These are phyloP conservation scores for Orycteropus afer DNA, from an alignment of 2,113 vertebrate species.

Conservation along the genomic window DNA sequence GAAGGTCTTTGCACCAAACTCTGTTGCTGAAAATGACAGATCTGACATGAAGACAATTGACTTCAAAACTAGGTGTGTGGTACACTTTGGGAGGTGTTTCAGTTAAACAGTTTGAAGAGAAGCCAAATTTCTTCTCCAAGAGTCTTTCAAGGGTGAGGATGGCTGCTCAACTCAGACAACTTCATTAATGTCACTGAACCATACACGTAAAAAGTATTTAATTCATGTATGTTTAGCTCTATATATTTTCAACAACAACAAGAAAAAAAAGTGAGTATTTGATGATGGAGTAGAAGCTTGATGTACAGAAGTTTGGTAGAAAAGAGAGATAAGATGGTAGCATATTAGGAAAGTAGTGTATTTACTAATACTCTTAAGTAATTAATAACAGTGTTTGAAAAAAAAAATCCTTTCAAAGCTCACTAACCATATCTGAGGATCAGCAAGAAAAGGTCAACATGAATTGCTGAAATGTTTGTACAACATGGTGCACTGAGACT, in stretches of 20 bases:
- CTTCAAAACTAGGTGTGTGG: neutral
- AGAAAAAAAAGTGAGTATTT: neutral
- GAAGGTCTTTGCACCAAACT: neutral
- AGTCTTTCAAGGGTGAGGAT: neutral
- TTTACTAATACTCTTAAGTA: neutral
- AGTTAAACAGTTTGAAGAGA: neutral
- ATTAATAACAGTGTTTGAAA: neutral
- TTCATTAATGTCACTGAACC: no score
- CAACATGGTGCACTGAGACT: constrained; percentile 13
- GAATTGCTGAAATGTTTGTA: constrained; percentile 24
- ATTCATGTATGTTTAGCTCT: no score
- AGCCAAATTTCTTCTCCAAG: neutral
- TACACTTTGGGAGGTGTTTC: neutral
- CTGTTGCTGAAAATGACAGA: neutral
- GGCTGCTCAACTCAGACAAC: no score
- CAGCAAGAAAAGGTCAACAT: constrained; percentile 36
- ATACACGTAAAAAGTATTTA: no score
- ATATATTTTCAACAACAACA: neutral
- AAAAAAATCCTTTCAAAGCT: constrained; percentile 29
- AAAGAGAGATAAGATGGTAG: neutral
- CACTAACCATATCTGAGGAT: neutral
- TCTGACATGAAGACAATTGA: neutral
- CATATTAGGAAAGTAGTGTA: constrained; percentile 18
- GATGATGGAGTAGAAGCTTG: neutral
- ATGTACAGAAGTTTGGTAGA: neutral